Evolutionary conservation across 2,888 invertebrate species (phyloP), one percentile per base, ranked within the genome.

Genomic region (Yponomeuta cagnagella): DNA sequence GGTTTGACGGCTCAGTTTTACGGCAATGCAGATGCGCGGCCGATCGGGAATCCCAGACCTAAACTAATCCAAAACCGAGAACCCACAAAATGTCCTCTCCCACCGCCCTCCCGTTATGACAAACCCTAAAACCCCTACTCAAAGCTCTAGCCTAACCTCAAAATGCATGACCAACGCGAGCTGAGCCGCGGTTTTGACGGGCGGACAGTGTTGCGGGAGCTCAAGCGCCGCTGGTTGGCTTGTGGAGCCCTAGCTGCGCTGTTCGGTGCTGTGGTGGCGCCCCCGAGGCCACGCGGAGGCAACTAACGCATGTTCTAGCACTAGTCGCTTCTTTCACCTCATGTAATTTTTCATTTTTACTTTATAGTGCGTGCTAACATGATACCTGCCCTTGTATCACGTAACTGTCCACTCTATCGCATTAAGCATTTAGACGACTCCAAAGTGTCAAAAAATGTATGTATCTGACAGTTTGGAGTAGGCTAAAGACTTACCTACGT

Each of bases 311-410:
- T 58, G 52, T 12, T 58, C 15, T 58, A 58, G 52, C 52, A 58
- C 52, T 58, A 58, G 52, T 58, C 52, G 52, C 52, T 58, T 58
- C 52, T 43, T 43, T 58, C 52, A 58, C 52, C 52, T 58, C 52
- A 15, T 15, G 52, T 58, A 58, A 58, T 58, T 58, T 58, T 58
- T 4, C 2, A 15, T 58, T 15, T 43, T 58, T 58, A 58, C 15
- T 58, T 58, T 58, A 2, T 12, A 15, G 12, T 58, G 1, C 52
- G 52, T 12, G 15, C 15, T 15, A 58, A 58, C 15, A 2, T 58
- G 52, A 58, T 3, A 8, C 43, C 43, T 43, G 43, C 37, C 37
- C 37, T 37, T 37, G 4, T 37, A 2, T 33, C 33, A 33, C 33
- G 33, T 33, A 33, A 33, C 23, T 23, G 0, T 23, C 23, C 23